Evolutionary conservation across 2,888 invertebrate species (phyloP), one percentile per base, ranked within the genome.

Genomic region (Nycteola revayana): DNA sequence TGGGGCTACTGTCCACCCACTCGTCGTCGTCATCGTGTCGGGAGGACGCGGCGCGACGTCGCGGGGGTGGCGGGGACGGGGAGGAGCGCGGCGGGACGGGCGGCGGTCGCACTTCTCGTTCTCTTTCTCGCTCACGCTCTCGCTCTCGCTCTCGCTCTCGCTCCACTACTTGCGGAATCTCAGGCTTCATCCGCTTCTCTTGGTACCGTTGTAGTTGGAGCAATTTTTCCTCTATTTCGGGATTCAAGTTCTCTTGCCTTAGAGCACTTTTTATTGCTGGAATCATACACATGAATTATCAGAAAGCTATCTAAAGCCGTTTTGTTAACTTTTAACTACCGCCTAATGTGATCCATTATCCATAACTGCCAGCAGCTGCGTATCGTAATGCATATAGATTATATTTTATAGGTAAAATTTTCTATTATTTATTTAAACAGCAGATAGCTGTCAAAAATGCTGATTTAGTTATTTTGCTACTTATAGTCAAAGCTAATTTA

Each of bases 211-310:
- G 97, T 59, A 97, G 90, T 60, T 96, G 96, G 24, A 97, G 87
- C 28, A 98, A 82, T 71, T 97, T 98, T 66, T 97, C 96, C 74
- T 97, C 96, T 49, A 97, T 95, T 80, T 97, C 97, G 0, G 97
- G 97, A 73, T 96, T 95, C 10, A 97, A 90, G 75, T 96, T 96
- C 65, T 96, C 96, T 79, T 96, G 95, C 77, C 95, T 95, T 42
- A 98, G 83, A n/a, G 96, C 97, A 75, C 95, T 96, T 77, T 95
- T 94, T 59, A 98, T 96, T 7, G 97, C 97, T 96, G 89, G 7
- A 59, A 9, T n/a, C 7, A n/a, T n/a, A 21, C 4, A n/a, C 21
- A 7, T n/a, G 2, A 2, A 21, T 21, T 21, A 21, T n/a, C 7
- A 7, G 21, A 21, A 21, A 2, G 3, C 21, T 7, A 21, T 21